Evolutionary conservation across 1,140 invertebrate species (phyloP).

Genomic region (Heliconius hermathena): DNA sequence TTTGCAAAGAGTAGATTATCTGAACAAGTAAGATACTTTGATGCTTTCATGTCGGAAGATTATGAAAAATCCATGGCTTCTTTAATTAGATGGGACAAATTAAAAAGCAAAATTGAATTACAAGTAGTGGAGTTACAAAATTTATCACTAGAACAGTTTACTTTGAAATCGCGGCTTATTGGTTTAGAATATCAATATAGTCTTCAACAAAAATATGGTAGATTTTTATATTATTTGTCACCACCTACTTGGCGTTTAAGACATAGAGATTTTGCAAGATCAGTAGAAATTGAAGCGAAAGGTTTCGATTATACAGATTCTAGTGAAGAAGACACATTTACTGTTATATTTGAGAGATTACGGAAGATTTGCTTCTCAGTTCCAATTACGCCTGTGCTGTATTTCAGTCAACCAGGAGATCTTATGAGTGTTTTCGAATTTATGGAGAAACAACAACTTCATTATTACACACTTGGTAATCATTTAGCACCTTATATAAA

Average conservation of each 20-base stretch:
- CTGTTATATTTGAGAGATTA: conserved; percentile 79
- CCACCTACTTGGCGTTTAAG: conserved; percentile 82
- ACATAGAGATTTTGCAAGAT: conserved; percentile 72
- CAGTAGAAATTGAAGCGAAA: conserved; percentile 69
- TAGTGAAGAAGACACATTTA: conserved; percentile 70
- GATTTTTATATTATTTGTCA: conserved; percentile 84
- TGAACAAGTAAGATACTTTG: conserved; percentile 80
- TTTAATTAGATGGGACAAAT: conserved; percentile 75
- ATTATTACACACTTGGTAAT: conserved; percentile 63
- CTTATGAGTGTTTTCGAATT: conserved; percentile 82
- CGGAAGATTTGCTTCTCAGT: conserved; percentile 69
- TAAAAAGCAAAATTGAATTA: conserved; percentile 67
- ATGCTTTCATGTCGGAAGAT: conserved; percentile 83
- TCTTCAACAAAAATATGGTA: conserved; percentile 84
- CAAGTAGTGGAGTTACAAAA: conserved; percentile 70
- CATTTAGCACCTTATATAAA: conserved; percentile 53
- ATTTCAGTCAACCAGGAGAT: conserved; percentile 82
- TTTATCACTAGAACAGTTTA: conserved; percentile 71
- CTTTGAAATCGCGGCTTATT: conserved; percentile 81
- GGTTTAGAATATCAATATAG: conserved; percentile 84
- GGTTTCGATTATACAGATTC: conserved; percentile 67
- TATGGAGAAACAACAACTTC: conserved; percentile 82
- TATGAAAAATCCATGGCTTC: conserved; percentile 82
- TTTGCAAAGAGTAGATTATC: conserved; percentile 73
- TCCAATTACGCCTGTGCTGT: conserved; percentile 78